A percentile compares a stretch with the other conserved stretches of the same genome.
phyloP scores from a whole-genome alignment of 2,888 invertebrate genomes.

The Agrochola circellaris region DNA sequence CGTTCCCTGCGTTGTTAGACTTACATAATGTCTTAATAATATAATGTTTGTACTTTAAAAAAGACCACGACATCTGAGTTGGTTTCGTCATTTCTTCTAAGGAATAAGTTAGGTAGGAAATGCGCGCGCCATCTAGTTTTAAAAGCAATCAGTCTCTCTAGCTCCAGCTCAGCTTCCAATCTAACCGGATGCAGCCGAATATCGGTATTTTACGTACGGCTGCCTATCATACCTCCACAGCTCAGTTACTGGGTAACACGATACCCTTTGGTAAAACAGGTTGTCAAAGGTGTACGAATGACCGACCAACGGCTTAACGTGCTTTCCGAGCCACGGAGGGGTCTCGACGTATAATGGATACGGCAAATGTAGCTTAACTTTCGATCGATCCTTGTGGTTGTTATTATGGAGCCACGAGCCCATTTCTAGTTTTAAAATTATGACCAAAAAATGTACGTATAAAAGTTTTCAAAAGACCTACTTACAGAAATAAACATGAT shows the following conservation, averaged over 20 bases:
- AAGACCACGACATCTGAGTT: background rate
- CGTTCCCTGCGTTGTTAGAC: too few relatives aligned
- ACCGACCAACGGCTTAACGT: too few relatives aligned
- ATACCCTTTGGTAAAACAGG: background rate
- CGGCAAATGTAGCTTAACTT: too few relatives aligned
- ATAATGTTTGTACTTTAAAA: too few relatives aligned
- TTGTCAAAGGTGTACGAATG: background rate
- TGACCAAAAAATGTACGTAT: background rate
- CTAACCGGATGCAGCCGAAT: background rate
- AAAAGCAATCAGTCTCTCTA: background rate
- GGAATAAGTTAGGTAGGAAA: background rate
- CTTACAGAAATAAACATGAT: background rate
- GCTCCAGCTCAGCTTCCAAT: background rate
- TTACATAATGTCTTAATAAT: too few relatives aligned
- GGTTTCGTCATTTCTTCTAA: background rate
- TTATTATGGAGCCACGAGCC: background rate
- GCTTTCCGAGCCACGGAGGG: too few relatives aligned
- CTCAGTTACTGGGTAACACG: too few relatives aligned
- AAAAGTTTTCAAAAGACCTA: too few relatives aligned
- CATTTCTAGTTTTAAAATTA: background rate
- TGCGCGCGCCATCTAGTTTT: background rate
- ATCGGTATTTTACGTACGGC: background rate
- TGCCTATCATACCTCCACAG: too few relatives aligned
- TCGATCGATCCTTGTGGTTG: background rate
- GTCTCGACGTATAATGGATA: too few relatives aligned